A percentile compares a stretch with the other conserved stretches of the same genome.
Evolutionary conservation across 2,888 invertebrate genomes (phyloP).

Genomic region (Platycheirus albimanus): DNA sequence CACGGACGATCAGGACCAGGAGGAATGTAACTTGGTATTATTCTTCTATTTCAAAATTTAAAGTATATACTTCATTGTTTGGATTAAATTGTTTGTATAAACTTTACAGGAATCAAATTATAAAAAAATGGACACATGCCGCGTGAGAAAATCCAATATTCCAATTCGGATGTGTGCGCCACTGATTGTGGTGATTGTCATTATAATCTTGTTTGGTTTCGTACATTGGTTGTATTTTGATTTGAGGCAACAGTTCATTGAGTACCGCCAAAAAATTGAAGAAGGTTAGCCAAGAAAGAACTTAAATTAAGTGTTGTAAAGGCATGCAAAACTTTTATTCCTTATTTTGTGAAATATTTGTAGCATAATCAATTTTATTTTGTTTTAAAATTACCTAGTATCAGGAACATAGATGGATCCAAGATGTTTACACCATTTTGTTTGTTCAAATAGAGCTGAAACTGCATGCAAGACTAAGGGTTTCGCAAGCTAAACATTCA

Average conservation of each 20-base stretch:
- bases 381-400: too few species aligned
- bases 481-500: too few species aligned
- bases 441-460: too few species aligned
- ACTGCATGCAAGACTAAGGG: too few species aligned
- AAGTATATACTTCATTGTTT: conserved; percentile 24
- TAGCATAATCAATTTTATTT: too few species aligned
- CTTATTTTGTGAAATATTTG: too few species aligned
- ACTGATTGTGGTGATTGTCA: conserved; percentile 78
- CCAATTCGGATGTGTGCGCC: conserved; percentile 80
- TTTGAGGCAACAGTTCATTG: conserved; percentile 81
- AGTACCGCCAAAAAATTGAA: conserved; percentile 82
- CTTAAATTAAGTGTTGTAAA: too few species aligned
- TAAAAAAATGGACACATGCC: conserved; percentile 78
- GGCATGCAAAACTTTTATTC: too few species aligned
- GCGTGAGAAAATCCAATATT: conserved; percentile 78
- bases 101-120: conserved; percentile 76
- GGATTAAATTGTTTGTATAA: conserved; percentile 19
- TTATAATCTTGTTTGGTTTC: conserved; percentile 79
- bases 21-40: conserved; percentile 83
- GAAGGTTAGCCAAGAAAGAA: conserved; percentile 80
- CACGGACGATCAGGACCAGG: conserved; percentile 85
- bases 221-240: conserved; percentile 82
- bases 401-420: too few species aligned
- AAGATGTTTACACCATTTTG: too few species aligned
- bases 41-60: conserved; percentile 21